Evolutionary conservation across 2,113 vertebrate genomes (phyloP), one percentile per base, ranked within the genome.

Genomic region (Ahaetulla prasina): DNA sequence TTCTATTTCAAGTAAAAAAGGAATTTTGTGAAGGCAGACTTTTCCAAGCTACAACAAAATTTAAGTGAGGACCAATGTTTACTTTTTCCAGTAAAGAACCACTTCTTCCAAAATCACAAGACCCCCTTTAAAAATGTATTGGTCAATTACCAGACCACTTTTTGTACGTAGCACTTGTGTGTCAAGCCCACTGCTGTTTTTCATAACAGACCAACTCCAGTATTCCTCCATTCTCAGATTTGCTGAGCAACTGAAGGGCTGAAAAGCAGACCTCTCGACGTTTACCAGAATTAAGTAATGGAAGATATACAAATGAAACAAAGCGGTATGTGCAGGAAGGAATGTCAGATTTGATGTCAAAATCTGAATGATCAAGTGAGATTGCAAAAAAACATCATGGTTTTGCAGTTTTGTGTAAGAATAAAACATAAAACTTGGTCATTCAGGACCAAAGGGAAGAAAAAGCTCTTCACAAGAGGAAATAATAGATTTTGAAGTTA

Each of bases 401-500:
- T 14, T 54, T 89, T 93, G 47, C 49, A 87, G 4, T 0, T 4
- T 60, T 88, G 88, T 39, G 25, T 18, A 50, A 92, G 1, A 9
- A 4, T 91, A 86, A 93, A 89, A 45, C 0, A 0, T 54, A 88
- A 91, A 92, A 91, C 14, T 92, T 52, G 50, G 92, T 47, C 8
- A 0, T 93, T 12, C 8, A 84, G 60, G 94, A 5, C 8, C 25
- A 93, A 93, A 93, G 91, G 35, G 7, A 54, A 18, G 6, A 0
- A 0, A 45, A 25, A 47, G 25, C 10, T 18, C 10, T 57, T 49
- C 43, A 57, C 20, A 89, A 84, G 39, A 89, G 52, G 89, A 80
- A 89, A 85, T 20, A 45, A 89, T 25, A 39, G n/a, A 35, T 52
- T 45, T 35, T 88, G 91, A 92, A 92, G 94, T 87, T 50, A 89